Conservation (phyloP, 2,797 vertebrate genomes). For the Hypotaenidia okinawae region DNA sequence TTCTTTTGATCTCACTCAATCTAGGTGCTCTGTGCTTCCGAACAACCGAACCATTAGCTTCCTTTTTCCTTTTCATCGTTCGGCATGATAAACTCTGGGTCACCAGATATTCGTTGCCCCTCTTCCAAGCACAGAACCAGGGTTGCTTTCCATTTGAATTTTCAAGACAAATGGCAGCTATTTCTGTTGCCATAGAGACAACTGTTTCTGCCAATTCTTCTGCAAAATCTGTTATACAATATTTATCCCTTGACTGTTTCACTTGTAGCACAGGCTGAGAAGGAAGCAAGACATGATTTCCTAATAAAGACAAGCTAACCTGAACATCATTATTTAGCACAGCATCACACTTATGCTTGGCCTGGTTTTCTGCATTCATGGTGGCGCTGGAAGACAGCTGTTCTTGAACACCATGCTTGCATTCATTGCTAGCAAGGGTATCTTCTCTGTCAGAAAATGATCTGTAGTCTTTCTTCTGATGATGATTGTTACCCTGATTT, state of each 20-base stretch:
- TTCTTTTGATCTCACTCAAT: constrained; percentile 98
- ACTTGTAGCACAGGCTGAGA: constrained; percentile 72
- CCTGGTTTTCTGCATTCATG: constrained; percentile 18
- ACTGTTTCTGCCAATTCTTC: constrained; percentile 95
- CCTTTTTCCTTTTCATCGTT: constrained; percentile 88
- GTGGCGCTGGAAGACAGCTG: constrained; percentile 36
- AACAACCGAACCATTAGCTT: constrained; percentile 77
- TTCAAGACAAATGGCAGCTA: constrained; percentile 97
- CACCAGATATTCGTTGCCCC: constrained; percentile 82
- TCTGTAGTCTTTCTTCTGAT: constrained; percentile 49
- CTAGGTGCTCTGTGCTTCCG: constrained; percentile 94
- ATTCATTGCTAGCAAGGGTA: constrained; percentile 22
- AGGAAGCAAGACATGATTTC: constrained; percentile 60
- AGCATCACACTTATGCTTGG: constrained; percentile 31
- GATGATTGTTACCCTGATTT: constrained; percentile 49
- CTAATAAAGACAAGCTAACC: constrained; percentile 72
- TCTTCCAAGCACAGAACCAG: constrained; percentile 96
- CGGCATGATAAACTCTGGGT: constrained; percentile 80
- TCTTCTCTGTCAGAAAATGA: constrained; percentile 55
- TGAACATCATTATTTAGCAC: constrained; percentile 71
- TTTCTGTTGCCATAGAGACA: constrained; percentile 98
- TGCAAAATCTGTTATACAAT: constrained; percentile 90
- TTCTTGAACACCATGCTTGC: constrained; percentile 73
- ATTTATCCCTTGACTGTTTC: constrained; percentile 83
- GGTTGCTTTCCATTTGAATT: constrained; percentile 96